phyloP scores from a whole-genome alignment of 2,888 invertebrate species.

The Megaustenia siamemsis region DNA sequence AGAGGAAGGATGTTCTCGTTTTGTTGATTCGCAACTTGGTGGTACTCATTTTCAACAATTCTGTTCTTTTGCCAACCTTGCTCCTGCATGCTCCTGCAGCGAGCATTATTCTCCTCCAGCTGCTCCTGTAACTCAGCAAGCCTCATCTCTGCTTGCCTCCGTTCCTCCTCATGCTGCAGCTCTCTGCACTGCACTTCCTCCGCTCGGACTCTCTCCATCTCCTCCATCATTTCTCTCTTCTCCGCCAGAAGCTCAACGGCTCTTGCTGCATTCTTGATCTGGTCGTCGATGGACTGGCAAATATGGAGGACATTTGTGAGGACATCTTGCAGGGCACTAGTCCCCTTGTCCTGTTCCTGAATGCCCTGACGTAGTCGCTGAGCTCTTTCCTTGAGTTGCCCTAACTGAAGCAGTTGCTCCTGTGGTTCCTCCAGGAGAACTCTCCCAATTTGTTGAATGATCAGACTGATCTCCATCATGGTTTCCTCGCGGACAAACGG shows the following conservation, averaged over 20 bases:
- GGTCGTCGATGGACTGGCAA: neutral
- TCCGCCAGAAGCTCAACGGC: neutral
- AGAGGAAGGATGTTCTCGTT: neutral
- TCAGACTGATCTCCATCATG: conserved; percentile 23
- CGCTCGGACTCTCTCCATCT: neutral
- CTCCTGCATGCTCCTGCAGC: neutral
- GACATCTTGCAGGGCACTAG: neutral
- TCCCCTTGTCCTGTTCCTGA: neutral
- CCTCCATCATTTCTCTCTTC: neutral
- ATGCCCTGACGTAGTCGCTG: neutral
- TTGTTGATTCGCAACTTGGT: neutral
- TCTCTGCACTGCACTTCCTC: neutral
- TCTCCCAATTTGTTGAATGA: conserved; percentile 16
- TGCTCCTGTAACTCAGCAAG: neutral
- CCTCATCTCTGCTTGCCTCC: neutral
- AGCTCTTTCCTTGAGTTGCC: neutral
- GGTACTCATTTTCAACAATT: neutral
- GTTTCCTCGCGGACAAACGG: conserved; percentile 15
- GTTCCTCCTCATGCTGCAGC: neutral
- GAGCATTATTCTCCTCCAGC: neutral
- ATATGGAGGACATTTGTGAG: neutral
- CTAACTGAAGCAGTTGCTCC: neutral
- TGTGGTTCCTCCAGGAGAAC: neutral
- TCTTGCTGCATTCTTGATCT: neutral
- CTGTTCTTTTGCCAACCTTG: neutral